Conservation (phyloP, 2,888 invertebrate species). For the Incurvaria masculella region DNA sequence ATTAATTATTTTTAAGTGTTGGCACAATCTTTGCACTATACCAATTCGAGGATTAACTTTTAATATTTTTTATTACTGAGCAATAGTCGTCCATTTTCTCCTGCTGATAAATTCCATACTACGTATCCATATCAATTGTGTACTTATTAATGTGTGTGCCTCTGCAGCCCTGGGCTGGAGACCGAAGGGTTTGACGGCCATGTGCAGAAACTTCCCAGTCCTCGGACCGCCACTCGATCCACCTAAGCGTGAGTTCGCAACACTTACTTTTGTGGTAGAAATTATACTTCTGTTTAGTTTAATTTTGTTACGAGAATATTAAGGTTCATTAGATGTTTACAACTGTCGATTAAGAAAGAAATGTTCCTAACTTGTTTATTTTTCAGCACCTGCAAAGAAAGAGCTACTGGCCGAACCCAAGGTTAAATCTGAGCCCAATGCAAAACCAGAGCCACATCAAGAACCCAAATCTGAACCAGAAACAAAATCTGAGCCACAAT, state of each 20-base stretch:
- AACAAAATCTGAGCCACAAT: conserved; percentile 39
- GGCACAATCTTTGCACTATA: too few relatives aligned
- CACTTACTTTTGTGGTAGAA: neutral
- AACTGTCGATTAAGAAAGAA: too few relatives aligned
- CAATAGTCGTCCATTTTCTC: too few relatives aligned
- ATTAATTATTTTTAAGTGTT: too few relatives aligned
- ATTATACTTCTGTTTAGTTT: neutral
- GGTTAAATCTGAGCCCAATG: conserved; percentile 30
- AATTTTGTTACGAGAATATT: conserved; percentile 1
- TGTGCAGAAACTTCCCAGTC: conserved; percentile 78
- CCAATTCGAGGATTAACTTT: too few relatives aligned
- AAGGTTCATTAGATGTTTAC: too few relatives aligned
- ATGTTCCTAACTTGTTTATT: too few relatives aligned
- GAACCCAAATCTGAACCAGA: conserved; percentile 37
- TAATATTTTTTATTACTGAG: too few relatives aligned
- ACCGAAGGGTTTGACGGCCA: conserved; percentile 68
- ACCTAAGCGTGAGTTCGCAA: conserved; percentile 26
- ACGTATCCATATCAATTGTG: too few relatives aligned
- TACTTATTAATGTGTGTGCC: too few relatives aligned
- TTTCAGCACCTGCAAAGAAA: conserved; percentile 28
- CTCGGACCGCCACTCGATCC: conserved; percentile 33
- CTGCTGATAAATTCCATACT: too few relatives aligned
- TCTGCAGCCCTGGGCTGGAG: conserved; percentile 85
- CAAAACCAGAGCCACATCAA: conserved; percentile 23
- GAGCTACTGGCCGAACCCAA: conserved; percentile 23